phyloP scores from a whole-genome alignment of 2,797 vertebrate species.

The Parotocinclus haroldoi region DNA sequence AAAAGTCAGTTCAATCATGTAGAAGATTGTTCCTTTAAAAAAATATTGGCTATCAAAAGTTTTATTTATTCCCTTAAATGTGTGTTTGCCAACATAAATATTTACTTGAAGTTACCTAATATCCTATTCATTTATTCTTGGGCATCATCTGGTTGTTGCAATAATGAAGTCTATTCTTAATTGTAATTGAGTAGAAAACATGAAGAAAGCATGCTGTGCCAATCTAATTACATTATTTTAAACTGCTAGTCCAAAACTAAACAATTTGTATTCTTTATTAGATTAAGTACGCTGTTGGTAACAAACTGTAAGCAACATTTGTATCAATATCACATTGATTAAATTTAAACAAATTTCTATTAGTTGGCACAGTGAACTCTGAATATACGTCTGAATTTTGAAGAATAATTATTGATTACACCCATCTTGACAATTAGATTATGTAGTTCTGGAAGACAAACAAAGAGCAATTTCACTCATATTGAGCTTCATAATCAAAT shows the following conservation, averaged over 20 bases:
- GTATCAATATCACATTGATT: slow-evolving; percentile 77
- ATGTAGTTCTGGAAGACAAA: no score
- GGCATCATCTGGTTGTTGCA: slow-evolving; percentile 64
- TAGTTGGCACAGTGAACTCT: slow-evolving; percentile 64
- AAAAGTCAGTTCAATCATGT: no score
- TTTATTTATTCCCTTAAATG: slow-evolving; percentile 58
- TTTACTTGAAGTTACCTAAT: slow-evolving; percentile 58
- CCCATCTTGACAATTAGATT: neutral
- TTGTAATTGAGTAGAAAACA: slow-evolving; percentile 67
- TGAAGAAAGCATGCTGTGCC: slow-evolving; percentile 63
- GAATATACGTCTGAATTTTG: slow-evolving; percentile 42
- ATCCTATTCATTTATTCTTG: slow-evolving; percentile 67
- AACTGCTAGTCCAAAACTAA: slow-evolving; percentile 74
- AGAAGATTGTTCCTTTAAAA: slow-evolving; percentile 60
- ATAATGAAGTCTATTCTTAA: slow-evolving; percentile 73
- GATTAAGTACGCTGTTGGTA: slow-evolving; percentile 70
- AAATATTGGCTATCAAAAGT: slow-evolving; percentile 62
- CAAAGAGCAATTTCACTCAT: no score
- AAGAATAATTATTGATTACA: neutral
- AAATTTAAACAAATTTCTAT: slow-evolving; percentile 76
- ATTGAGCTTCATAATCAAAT: no score
- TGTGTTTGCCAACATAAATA: slow-evolving; percentile 51
- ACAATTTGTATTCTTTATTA: slow-evolving; percentile 76
- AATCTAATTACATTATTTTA: slow-evolving; percentile 73
- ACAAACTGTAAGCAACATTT: slow-evolving; percentile 68